Percentiles rank a stretch among this genome's conserved stretches.
Evolutionary conservation across 2,113 vertebrate genomes (phyloP).

Genomic region (Strix uralensis): DNA sequence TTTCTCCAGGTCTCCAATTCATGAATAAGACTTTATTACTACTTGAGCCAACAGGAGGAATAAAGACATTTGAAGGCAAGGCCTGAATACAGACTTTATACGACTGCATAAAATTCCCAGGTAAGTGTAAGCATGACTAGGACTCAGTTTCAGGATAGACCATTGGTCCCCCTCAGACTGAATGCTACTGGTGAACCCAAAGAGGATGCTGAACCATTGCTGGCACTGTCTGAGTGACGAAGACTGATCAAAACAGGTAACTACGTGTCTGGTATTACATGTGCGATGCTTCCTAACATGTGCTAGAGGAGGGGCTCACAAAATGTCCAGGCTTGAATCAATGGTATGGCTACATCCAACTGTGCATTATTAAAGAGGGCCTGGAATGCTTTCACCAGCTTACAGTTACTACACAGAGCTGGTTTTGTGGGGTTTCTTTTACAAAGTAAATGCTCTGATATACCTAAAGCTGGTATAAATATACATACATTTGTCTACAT

Average conservation of each 20-base stretch:
- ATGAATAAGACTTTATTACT: not conserved
- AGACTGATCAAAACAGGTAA: not conserved
- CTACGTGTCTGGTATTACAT: too few relatives aligned
- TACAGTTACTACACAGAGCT: not conserved
- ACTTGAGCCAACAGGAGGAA: not conserved
- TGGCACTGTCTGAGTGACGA: not conserved
- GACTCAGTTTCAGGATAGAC: not conserved
- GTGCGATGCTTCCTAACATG: not conserved
- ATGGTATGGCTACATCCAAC: not conserved
- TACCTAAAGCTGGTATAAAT: not conserved
- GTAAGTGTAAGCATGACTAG: not conserved
- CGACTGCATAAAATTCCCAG: not conserved
- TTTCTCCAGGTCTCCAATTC: not conserved
- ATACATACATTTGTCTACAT: not conserved
- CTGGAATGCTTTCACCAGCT: not conserved
- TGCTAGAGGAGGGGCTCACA: not conserved
- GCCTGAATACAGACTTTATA: not conserved
- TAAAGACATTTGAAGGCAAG: not conserved
- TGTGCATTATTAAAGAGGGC: not conserved
- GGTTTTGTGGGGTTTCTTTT: not conserved
- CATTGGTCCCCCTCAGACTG: not conserved
- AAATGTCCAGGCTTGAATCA: not conserved
- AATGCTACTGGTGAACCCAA: not conserved
- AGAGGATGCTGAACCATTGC: not conserved
- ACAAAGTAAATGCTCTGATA: not conserved